Evolutionary conservation across 2,888 invertebrate genomes (phyloP).

Genomic region (Harpalus rufipes): DNA sequence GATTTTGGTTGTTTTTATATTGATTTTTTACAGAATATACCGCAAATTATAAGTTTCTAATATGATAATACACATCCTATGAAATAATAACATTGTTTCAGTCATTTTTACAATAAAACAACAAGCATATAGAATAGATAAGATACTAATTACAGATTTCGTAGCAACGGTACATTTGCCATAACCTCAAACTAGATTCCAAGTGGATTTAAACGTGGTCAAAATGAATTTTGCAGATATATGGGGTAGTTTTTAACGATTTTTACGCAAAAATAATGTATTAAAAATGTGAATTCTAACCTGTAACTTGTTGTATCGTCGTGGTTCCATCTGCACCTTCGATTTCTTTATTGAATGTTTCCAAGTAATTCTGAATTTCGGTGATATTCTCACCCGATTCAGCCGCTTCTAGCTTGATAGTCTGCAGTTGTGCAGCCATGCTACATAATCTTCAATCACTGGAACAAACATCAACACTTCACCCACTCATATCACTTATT

Average conservation of each 20-base stretch:
- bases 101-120: not conserved
- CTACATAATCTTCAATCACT: conserved; percentile 49
- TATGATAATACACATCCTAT: not conserved
- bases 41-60: not conserved
- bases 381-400: conserved; percentile 79
- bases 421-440: conserved; percentile 76
- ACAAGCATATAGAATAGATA: not conserved
- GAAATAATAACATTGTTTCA: too few species aligned
- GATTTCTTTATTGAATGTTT: conserved; percentile 90
- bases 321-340: conserved; percentile 79
- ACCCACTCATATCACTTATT: conserved; percentile 14
- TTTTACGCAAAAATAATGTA: not conserved
- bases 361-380: conserved; percentile 89
- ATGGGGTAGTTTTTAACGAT: not conserved
- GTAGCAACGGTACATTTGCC: not conserved
- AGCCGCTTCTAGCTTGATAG: conserved; percentile 76
- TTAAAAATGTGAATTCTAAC: conserved; percentile 72
- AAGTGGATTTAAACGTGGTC: not conserved
- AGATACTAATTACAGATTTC: not conserved
- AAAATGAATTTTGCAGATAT: not conserved
- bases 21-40: not conserved
- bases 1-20: not conserved
- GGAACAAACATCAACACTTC: conserved; percentile 26
- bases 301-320: conserved; percentile 76
- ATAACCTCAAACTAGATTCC: not conserved